These are phyloP conservation scores for Circaetus gallicus DNA, from an alignment of 2,113 vertebrate genomes.

Conservation along the genomic window DNA sequence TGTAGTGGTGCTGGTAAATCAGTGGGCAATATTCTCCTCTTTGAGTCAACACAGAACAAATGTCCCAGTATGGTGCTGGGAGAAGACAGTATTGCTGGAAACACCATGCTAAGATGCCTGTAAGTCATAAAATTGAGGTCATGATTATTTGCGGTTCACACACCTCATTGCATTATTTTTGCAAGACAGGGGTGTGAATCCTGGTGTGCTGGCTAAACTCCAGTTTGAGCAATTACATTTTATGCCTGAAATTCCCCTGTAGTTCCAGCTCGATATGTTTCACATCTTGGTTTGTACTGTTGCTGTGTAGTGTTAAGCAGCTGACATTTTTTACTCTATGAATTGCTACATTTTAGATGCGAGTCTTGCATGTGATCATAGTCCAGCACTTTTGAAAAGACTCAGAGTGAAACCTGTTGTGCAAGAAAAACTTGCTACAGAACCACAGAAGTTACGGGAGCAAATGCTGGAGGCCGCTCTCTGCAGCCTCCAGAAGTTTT, in stretches of 20 bases:
- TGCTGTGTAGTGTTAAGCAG: conserved; percentile 8
- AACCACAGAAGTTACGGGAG: not conserved
- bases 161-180: conserved; percentile 52
- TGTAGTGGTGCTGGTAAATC: not conserved
- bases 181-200: conserved; percentile 61
- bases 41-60: not conserved
- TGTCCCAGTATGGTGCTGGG: conserved; percentile 10
- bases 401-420: not conserved
- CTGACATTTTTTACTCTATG: not conserved
- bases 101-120: conserved; percentile 1
- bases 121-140: conserved; percentile 43
- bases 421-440: not conserved
- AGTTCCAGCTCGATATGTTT: conserved; percentile 18
- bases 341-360: not conserved
- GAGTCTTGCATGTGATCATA: not conserved
- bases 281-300: conserved; percentile 26
- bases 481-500: not conserved
- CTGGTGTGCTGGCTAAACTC: conserved; percentile 44
- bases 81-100: conserved; percentile 13
- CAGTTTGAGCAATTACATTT: conserved; percentile 44
- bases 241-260: conserved; percentile 32
- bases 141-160: conserved; percentile 36
- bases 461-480: not conserved
- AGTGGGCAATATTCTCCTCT: not conserved
- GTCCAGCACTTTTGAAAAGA: not conserved